Evolutionary conservation across 2,888 invertebrate species (phyloP), one percentile per base, ranked within the genome.

Genomic region (Matsumyia berberina): DNA sequence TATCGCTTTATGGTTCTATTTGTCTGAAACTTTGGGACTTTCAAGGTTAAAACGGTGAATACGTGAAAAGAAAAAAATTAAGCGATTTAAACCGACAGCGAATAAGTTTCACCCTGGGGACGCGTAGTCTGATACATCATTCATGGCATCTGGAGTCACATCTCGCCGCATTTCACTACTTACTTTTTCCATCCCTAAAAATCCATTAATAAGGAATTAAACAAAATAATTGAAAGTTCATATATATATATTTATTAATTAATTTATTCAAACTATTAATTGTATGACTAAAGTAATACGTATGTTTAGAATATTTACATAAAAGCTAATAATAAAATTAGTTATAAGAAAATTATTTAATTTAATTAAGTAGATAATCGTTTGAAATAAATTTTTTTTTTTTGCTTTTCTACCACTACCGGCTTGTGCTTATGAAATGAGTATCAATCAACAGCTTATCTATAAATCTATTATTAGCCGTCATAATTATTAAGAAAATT

Each of bases 231-330:
- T 24, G 24, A 44, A 31, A 15, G 55, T 64, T 64, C 35, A 74
- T 64, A 74, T 64, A 64, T 44, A 17, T 60, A 39, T 74, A 74
- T 55, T 44, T 39, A 53, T 70, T 49, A 49, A 57, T 78, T 60
- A 62, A 62, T 53, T 69, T 62, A 55, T 57, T 81, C 57, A 62
- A 81, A 76, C 53, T 53, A 66, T 70, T 51, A 39, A 62, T 78
- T 9, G 44, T 33, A 80, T 67, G 60, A 58, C 62, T 76, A 58
- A 55, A 11, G 33, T 53, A 62, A 69, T 69, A 70, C 17, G 29
- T 60, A 15, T 57, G 8, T 77, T 51, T 44, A 82, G 51, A 64
- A 62, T 82, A 82, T 82, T 11, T 82, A 82, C 82, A 82, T 37
- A 53, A 33, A 72, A 58, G 66, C 64, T 82, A 53, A 51, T 57